A percentile compares a stretch with the other conserved stretches of the same genome.
Conservation (phyloP, 2,113 vertebrate species). For the Scalopus aquaticus region DNA sequence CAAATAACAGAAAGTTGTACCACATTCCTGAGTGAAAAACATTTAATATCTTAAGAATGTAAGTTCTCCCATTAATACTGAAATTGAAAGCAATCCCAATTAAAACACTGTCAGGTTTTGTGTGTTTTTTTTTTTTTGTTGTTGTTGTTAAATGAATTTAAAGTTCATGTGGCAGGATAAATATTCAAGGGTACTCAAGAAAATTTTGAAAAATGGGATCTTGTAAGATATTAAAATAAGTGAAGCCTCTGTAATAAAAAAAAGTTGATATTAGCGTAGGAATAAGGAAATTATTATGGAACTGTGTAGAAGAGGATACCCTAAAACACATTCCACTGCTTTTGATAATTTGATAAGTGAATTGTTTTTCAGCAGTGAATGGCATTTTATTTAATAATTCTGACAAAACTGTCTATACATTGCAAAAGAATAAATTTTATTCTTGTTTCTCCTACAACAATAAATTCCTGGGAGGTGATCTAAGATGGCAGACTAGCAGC, state of each 20-base stretch:
- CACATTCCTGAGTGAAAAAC: background rate
- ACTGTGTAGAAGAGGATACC: background rate
- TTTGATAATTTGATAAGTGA: background rate
- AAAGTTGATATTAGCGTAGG: background rate
- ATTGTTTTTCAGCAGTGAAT: background rate
- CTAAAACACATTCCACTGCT: background rate
- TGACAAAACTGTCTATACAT: background rate
- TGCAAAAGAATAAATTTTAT: background rate
- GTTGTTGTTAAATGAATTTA: background rate
- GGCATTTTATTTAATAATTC: slow-evolving; percentile 1
- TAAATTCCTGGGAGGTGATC: background rate
- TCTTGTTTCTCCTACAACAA: background rate
- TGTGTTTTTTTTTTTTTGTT: background rate
- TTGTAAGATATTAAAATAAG: background rate
- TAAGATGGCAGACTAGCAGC: no score
- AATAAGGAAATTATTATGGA: background rate
- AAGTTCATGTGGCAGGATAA: background rate
- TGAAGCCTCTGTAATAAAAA: slow-evolving; percentile 14
- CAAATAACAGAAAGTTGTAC: background rate
- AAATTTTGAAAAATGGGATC: background rate
- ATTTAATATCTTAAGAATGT: background rate
- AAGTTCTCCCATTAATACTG: background rate
- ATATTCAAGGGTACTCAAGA: background rate
- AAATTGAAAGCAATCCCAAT: background rate
- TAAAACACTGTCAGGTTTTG: background rate